Percentiles rank a stretch among this genome's conserved stretches.
Conservation (phyloP, 1,140 invertebrate genomes). For the Choristoneura fumiferana region DNA sequence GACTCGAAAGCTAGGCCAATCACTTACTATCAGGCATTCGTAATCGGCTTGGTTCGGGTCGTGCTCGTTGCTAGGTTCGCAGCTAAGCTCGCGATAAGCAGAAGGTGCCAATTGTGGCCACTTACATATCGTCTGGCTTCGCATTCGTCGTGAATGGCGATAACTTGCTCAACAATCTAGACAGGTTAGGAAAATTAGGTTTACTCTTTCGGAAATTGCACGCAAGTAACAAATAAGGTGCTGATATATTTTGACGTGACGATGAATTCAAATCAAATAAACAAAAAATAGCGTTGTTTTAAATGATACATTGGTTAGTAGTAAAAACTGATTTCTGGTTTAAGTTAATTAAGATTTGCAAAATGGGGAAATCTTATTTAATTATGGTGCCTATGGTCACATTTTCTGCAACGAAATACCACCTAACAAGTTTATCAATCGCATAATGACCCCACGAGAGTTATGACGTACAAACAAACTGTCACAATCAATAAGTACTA, state of each 20-base stretch:
- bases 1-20: neutral
- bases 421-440: too few relatives aligned
- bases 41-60: constrained; percentile 36
- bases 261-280: too few relatives aligned
- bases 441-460: neutral
- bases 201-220: constrained; percentile 21
- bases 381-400: too few relatives aligned
- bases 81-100: constrained; percentile 51
- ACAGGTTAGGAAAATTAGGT: constrained; percentile 34
- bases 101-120: constrained; percentile 35
- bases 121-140: constrained; percentile 66
- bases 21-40: constrained; percentile 4
- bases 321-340: too few relatives aligned
- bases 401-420: too few relatives aligned
- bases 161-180: constrained; percentile 71
- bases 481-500: constrained; percentile 8
- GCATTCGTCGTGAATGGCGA: constrained; percentile 58
- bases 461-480: constrained; percentile 4
- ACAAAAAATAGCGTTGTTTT: too few relatives aligned
- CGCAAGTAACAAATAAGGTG: constrained; percentile 4
- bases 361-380: too few relatives aligned
- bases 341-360: too few relatives aligned
- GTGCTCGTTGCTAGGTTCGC: constrained; percentile 41
- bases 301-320: too few relatives aligned
- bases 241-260: too few relatives aligned